Percentiles rank a stretch among this genome's conserved stretches.
These are phyloP conservation scores for Urophycis tenuis DNA, from an alignment of 2,797 vertebrate genomes.

Conservation along the genomic window DNA sequence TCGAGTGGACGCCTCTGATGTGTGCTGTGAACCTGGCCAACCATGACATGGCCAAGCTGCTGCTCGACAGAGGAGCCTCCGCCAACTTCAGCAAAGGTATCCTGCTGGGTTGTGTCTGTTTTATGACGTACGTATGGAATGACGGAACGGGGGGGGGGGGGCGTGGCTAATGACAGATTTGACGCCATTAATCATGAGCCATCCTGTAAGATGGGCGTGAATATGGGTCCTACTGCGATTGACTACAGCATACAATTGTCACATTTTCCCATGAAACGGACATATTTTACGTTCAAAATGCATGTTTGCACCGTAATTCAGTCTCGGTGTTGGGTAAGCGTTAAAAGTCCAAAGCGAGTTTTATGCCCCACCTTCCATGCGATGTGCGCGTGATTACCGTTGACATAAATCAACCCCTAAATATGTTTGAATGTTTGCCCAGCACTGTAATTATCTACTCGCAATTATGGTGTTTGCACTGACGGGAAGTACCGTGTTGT, in stretches of 20 bases:
- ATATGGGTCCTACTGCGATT: neutral
- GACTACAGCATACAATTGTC: neutral
- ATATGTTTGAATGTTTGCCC: neutral
- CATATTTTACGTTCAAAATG: neutral
- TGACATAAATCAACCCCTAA: neutral
- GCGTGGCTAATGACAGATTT: too few relatives aligned
- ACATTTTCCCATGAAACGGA: too few relatives aligned
- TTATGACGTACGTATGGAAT: neutral
- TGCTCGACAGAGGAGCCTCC: constrained; percentile 86
- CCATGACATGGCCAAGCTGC: constrained; percentile 72
- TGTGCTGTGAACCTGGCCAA: constrained; percentile 78
- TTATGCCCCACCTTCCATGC: neutral
- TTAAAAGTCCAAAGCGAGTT: neutral
- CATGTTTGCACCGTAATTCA: neutral
- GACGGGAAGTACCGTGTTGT: neutral
- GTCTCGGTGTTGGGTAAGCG: neutral
- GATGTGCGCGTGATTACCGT: neutral
- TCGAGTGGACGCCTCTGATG: constrained; percentile 91
- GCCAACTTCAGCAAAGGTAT: constrained; percentile 85
- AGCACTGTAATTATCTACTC: neutral
- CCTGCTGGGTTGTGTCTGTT: neutral
- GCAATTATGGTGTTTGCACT: neutral
- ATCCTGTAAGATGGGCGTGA: neutral
- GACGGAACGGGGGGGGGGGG: too few relatives aligned
- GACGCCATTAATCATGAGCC: too few relatives aligned